phyloP scores from a whole-genome alignment of 2,797 vertebrate species.

The Serranus cabrilla region DNA sequence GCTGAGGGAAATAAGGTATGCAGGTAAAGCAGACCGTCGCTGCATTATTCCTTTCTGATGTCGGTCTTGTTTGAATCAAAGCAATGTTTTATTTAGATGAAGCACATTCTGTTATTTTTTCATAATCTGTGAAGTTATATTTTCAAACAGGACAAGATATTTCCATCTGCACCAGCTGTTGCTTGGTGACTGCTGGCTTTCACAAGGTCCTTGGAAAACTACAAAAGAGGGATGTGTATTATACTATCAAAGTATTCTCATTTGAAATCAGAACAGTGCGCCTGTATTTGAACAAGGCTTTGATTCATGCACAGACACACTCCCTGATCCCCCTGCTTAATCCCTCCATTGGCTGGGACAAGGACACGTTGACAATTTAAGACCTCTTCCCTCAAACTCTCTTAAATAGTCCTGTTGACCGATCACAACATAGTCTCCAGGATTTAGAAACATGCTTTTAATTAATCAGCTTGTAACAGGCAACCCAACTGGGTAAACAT shows the following conservation, averaged over 20 bases:
- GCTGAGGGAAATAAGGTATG: conserved; percentile 30
- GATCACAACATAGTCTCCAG: conserved; percentile 74
- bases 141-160: conserved; percentile 45
- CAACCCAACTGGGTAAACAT: conserved; percentile 60
- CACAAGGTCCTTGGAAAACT: conserved; percentile 69
- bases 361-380: conserved; percentile 90
- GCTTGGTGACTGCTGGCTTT: conserved; percentile 60
- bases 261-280: conserved; percentile 81
- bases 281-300: conserved; percentile 86
- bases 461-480: conserved; percentile 78
- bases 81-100: conserved; percentile 36
- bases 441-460: conserved; percentile 76
- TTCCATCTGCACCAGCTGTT: conserved; percentile 54
- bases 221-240: conserved; percentile 58
- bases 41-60: conserved; percentile 3
- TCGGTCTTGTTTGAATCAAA: conserved; percentile 44
- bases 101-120: conserved; percentile 38
- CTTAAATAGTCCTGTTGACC: conserved; percentile 83
- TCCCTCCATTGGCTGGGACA: conserved; percentile 86
- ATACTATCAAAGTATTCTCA: conserved; percentile 80
- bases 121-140: conserved; percentile 43
- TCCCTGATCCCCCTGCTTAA: conserved; percentile 86
- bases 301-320: conserved; percentile 90
- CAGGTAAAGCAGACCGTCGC: conserved; percentile 9
- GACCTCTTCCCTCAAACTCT: conserved; percentile 81